These are phyloP conservation scores for Leptinotarsa rubiginosa DNA, from an alignment of 2,888 invertebrate species.

Conservation along the genomic window DNA sequence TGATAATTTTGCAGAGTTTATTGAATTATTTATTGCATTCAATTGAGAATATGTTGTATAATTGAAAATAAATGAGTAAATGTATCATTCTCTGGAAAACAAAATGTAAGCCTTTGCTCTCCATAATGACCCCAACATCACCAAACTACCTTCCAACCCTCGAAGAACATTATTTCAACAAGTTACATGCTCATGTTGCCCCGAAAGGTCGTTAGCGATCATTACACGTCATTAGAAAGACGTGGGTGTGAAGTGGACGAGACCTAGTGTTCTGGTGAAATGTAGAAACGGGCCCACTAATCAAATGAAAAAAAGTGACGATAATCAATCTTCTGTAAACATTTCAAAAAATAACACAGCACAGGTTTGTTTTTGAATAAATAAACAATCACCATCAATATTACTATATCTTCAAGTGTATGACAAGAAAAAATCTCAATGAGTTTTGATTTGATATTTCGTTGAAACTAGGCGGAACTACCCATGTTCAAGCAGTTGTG, in stretches of 20 bases:
- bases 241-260: not conserved
- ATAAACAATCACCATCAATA: not conserved
- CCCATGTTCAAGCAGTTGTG: too few relatives aligned
- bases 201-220: not conserved
- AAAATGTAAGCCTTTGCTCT: not conserved
- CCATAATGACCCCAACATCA: not conserved
- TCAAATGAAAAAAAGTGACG: not conserved
- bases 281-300: not conserved
- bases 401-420: too few relatives aligned
- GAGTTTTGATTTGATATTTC: too few relatives aligned
- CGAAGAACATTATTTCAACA: not conserved
- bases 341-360: not conserved
- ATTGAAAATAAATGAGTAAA: too few relatives aligned
- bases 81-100: not conserved
- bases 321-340: not conserved
- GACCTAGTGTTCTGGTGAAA: not conserved
- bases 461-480: too few relatives aligned
- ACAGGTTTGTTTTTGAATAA: not conserved
- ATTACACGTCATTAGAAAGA: not conserved
- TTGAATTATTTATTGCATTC: too few relatives aligned
- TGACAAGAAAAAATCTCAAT: too few relatives aligned
- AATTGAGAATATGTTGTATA: too few relatives aligned
- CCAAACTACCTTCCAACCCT: not conserved
- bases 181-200: not conserved
- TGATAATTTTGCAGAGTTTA: too few relatives aligned